Percentiles rank a stretch among this genome's conserved stretches.
Evolutionary conservation across 2,888 invertebrate genomes (phyloP).

Genomic region (Heteromurus nitidus): DNA sequence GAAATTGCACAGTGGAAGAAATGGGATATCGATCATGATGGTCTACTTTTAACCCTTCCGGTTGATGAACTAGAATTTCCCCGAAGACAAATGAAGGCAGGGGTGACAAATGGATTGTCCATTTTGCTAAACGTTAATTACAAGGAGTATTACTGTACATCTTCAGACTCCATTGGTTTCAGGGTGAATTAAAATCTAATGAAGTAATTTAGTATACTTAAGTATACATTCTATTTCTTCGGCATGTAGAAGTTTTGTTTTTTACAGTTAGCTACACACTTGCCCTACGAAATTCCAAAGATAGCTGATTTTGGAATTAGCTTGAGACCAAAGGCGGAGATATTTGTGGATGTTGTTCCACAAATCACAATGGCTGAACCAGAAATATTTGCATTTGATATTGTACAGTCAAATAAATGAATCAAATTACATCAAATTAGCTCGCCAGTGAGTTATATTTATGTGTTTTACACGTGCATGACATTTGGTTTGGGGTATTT

Average conservation of each 20-base stretch:
- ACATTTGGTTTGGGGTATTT: too few relatives aligned
- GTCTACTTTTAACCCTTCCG: slow-evolving; percentile 20
- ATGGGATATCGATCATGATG: slow-evolving; percentile 60
- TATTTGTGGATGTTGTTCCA: slow-evolving; percentile 66
- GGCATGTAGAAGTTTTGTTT: neutral
- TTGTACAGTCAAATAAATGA: too few relatives aligned
- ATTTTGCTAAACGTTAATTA: slow-evolving; percentile 65
- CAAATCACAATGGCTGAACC: slow-evolving; percentile 67
- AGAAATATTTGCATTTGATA: slow-evolving; percentile 51
- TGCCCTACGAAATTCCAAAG: slow-evolving; percentile 45
- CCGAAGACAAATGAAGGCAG: slow-evolving; percentile 64
- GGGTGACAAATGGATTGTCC: slow-evolving; percentile 67
- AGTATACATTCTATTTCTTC: neutral
- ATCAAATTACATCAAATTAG: too few relatives aligned
- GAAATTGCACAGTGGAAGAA: slow-evolving; percentile 60
- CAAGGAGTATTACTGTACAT: slow-evolving; percentile 70
- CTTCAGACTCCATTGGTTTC: slow-evolving; percentile 67
- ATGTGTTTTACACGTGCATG: too few relatives aligned
- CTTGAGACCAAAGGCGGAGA: slow-evolving; percentile 64
- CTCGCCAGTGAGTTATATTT: too few relatives aligned
- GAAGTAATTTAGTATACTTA: neutral
- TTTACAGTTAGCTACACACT: slow-evolving; percentile 42
- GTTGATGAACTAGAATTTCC: slow-evolving; percentile 41
- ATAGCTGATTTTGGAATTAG: slow-evolving; percentile 67
- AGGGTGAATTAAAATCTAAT: slow-evolving; percentile 25